Evolutionary conservation across 1,140 invertebrate species (phyloP).

Genomic region (Globodera ellingtonae): DNA sequence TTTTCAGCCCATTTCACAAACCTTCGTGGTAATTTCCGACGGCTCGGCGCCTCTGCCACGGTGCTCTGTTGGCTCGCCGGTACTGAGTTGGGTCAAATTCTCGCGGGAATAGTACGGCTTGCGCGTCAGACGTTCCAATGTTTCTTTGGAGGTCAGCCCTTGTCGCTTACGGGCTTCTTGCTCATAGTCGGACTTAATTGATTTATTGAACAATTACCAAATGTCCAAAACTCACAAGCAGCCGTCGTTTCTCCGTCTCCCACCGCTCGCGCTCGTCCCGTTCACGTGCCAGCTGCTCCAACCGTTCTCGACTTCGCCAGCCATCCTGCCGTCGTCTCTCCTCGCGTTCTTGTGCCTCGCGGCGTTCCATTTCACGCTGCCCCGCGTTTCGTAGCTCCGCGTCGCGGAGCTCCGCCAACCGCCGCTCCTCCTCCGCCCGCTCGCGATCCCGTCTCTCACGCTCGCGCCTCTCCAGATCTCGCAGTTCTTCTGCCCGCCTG

Average conservation of each 20-base stretch:
- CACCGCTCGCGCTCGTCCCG: slow-evolving; percentile 58
- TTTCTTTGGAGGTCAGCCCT: slow-evolving; percentile 61
- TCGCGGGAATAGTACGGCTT: slow-evolving; percentile 62
- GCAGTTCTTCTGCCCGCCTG: slow-evolving; percentile 51
- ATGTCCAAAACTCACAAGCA: slow-evolving; percentile 27
- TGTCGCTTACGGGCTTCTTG: slow-evolving; percentile 42
- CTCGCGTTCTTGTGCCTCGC: slow-evolving; percentile 47
- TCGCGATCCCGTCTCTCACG: slow-evolving; percentile 51
- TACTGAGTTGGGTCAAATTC: slow-evolving; percentile 42
- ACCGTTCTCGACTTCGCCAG: slow-evolving; percentile 51
- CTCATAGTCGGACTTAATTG: slow-evolving; percentile 22
- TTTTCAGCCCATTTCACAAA: slow-evolving; percentile 1
- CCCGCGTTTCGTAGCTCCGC: slow-evolving; percentile 53
- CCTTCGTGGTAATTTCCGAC: slow-evolving; percentile 57
- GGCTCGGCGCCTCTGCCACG: slow-evolving; percentile 32
- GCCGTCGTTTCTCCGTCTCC: slow-evolving; percentile 50
- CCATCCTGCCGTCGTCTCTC: slow-evolving; percentile 44
- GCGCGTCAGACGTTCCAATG: slow-evolving; percentile 59
- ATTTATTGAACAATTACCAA: too few relatives aligned
- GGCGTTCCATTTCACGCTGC: slow-evolving; percentile 50
- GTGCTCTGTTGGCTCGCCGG: slow-evolving; percentile 38
- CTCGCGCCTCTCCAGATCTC: slow-evolving; percentile 48
- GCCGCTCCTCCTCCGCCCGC: slow-evolving; percentile 50
- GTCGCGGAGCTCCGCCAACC: slow-evolving; percentile 55
- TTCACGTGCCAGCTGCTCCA: slow-evolving; percentile 56